Evolutionary conservation across 2,888 invertebrate species (phyloP), one percentile per base, ranked within the genome.

Genomic region (Furcula furcula): DNA sequence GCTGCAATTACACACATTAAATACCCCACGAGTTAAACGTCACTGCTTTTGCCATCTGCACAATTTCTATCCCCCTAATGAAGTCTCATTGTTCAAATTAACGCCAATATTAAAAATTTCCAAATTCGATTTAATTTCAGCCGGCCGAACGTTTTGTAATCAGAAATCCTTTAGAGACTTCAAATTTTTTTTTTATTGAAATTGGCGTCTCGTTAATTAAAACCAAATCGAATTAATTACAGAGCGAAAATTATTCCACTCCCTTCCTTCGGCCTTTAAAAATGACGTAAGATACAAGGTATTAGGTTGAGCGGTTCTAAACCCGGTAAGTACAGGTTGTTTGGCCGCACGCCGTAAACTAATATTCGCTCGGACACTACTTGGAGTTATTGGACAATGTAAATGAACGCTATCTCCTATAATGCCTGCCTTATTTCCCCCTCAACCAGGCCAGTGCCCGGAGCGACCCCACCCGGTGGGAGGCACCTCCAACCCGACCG

Each of bases 321-420:
- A 54, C 57, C 56, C 44, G 54, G 41, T 50, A 47, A 49, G 53
- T 54, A 54, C 57, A 46, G 57, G 56, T 59, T 60, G 57, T 45
- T 64, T 61, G 61, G 66, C 66, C 70, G 75, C 76, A 76, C 74
- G 69, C 75, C 76, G 78, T 86, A 87, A 86, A 87, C 86, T 86
- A 85, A 88, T 87, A 87, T 83, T 83, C 82, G 80, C 73, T 79
- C 76, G 87, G 86, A 83, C 88, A 87, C 85, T 85, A 87, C 87
- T 89, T 85, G 83, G 82, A 89, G 87, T 87, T 89, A 89, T 89
- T 87, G 89, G 85, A 89, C 88, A 89, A 89, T 89, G 89, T 89
- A 89, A 89, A 89, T 89, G 89, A 89, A 89, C 87, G 83, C 83
- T 88, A 85, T 84, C 83, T 85, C 79, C 86, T 84, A 87, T 88